These are phyloP conservation scores for Caenorhabditis latens DNA, from an alignment of 1,140 invertebrate genomes.

Conservation along the genomic window DNA sequence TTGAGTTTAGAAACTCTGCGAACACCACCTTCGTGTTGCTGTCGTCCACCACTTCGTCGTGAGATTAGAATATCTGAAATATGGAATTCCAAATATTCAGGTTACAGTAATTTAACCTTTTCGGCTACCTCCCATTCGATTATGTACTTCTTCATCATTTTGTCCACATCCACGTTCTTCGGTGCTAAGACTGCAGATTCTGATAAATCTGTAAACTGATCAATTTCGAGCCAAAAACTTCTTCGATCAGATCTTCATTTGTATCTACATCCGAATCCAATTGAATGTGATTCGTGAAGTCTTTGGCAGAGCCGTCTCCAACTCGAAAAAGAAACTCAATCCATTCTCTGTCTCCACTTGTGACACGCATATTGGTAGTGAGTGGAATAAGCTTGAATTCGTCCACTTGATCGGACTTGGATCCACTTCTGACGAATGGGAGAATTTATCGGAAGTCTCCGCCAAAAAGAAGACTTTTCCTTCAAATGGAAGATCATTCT, in stretches of 20 bases:
- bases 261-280: neutral
- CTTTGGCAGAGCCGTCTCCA: neutral
- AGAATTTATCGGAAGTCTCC: conserved; percentile 56
- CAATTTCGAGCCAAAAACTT: neutral
- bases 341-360: conserved; percentile 13
- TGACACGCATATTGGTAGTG: conserved; percentile 3
- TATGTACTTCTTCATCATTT: conserved; percentile 1
- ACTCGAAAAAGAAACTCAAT: conserved; percentile 18
- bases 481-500: neutral
- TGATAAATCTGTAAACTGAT: neutral
- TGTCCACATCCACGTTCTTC: conserved; percentile 10
- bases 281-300: neutral
- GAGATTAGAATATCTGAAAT: neutral
- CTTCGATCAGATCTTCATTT: neutral
- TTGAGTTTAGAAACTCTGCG: conserved; percentile 14
- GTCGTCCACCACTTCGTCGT: neutral
- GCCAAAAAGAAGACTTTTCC: conserved; percentile 38
- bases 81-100: neutral
- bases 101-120: neutral
- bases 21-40: neutral
- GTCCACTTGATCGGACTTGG: neutral
- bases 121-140: neutral
- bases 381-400: neutral
- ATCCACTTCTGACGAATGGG: conserved; percentile 12
- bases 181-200: neutral